Evolutionary conservation across 2,797 vertebrate species (phyloP).

Genomic region (Alcedo quadribrachys): DNA sequence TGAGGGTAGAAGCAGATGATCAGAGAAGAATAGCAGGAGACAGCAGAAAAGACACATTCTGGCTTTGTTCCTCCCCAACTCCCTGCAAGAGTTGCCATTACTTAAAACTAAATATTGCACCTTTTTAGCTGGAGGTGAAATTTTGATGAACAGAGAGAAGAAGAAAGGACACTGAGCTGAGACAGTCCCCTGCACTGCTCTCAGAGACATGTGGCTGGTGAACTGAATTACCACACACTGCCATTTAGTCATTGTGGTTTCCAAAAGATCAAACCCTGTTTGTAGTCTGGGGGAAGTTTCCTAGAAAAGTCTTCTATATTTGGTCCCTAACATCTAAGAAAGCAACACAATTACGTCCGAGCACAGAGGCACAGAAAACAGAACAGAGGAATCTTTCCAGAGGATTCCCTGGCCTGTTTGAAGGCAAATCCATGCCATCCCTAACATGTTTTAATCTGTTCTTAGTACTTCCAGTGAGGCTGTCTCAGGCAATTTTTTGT

Average conservation of each 20-base stretch:
- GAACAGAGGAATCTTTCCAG: background rate
- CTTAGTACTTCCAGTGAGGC: background rate
- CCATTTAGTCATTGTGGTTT: conserved; percentile 13
- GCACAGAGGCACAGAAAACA: background rate
- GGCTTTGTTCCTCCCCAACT: background rate
- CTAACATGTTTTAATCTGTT: background rate
- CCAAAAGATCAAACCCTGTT: background rate
- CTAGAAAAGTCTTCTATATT: background rate
- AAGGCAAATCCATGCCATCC: background rate
- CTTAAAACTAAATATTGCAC: background rate
- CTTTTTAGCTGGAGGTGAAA: background rate
- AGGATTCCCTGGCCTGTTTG: background rate
- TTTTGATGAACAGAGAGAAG: background rate
- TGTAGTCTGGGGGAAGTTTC: background rate
- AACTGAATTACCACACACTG: background rate
- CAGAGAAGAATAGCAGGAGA: background rate
- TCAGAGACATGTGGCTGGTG: background rate
- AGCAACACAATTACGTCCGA: background rate
- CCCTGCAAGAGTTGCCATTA: background rate
- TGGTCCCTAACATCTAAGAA: background rate
- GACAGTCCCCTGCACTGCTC: background rate
- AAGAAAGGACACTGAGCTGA: background rate
- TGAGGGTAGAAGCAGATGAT: background rate
- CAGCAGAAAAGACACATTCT: background rate
- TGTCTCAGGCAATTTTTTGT: background rate